Base-by-base conservation (phyloP, 2,888 invertebrate species). In the Hedya salicella region DNA sequence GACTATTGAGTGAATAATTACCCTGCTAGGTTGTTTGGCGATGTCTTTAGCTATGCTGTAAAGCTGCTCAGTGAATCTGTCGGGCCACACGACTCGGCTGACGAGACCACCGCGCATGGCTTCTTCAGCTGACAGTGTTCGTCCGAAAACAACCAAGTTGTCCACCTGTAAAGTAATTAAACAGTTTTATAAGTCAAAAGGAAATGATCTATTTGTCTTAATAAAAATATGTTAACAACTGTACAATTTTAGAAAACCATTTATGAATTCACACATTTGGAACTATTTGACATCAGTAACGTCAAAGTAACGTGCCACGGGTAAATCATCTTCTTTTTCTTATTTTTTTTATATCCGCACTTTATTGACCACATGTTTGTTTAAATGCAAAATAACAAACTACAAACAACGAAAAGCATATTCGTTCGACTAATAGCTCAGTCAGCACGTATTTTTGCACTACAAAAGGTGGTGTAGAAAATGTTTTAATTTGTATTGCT, bases 61-160 rank as follows among this genome's bases (percentile, higher is more conserved):
- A 19, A 97, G 93, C 81, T 97, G 96, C 62, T 96, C 95, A 75
- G 95, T 94, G 78, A 97, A 96, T 74, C 95, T 94, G 68, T 95
- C 95, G 0, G 96, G 95, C 95, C 96, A 95, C 70, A 97, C 91
- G 56, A 96, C 94, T 80, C 96, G 95, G 56, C 96, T 95, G 17
- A 98, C 95, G 57, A 98, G 93, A 1, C 98, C 98, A 62, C 95
- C 94, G 68, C 94, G 93, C 62, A 95, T 88, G 1, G 97, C 98
- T 83, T 97, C 97, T 13, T 94, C 93, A 0, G 97, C 96, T n/a
- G 96, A 95, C 71, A 98, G 82, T 75, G 94, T 95, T 60, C 96
- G 95, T 89, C 96, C 96, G 75, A 78, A 93, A 83, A 89, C 78
- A 3, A 90, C 73, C 72, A 92, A 70, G 30, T 92, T 88, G 36